These are phyloP conservation scores for Malacosoma neustria DNA, from an alignment of 2,888 invertebrate genomes.

Conservation along the genomic window DNA sequence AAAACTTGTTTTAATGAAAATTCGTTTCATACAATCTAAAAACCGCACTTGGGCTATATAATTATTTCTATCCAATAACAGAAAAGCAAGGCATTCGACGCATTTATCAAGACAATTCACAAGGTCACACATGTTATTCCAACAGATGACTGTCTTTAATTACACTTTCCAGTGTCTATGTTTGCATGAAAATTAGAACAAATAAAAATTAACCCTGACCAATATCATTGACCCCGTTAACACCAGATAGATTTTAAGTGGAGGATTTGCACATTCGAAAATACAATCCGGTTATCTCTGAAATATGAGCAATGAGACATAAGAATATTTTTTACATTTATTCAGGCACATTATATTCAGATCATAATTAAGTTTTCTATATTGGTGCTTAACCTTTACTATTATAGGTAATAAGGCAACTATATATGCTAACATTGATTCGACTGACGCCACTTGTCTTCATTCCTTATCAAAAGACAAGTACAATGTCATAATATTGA, in stretches of 20 bases:
- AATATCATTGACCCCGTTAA: background rate
- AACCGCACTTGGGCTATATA: no score
- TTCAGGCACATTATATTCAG: background rate
- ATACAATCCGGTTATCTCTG: background rate
- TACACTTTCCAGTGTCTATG: background rate
- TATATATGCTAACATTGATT: no score
- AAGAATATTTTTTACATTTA: background rate
- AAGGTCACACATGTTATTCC: conserved; percentile 1
- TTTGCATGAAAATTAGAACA: conserved; percentile 1
- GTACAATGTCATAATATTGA: no score
- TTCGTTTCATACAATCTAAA: no score
- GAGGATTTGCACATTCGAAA: background rate
- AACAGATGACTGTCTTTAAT: background rate
- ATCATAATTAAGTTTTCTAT: background rate
- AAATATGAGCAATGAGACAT: background rate
- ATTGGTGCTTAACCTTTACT: background rate
- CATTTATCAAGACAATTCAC: background rate
- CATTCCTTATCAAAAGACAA: no score
- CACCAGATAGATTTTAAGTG: background rate
- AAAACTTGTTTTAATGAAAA: no score
- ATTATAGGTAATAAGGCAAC: no score
- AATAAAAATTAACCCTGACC: background rate
- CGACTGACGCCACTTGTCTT: no score
- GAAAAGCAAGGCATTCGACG: background rate
- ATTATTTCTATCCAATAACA: background rate